Evolutionary conservation across 1,140 invertebrate species (phyloP).

Genomic region (Littorina saxatilis): DNA sequence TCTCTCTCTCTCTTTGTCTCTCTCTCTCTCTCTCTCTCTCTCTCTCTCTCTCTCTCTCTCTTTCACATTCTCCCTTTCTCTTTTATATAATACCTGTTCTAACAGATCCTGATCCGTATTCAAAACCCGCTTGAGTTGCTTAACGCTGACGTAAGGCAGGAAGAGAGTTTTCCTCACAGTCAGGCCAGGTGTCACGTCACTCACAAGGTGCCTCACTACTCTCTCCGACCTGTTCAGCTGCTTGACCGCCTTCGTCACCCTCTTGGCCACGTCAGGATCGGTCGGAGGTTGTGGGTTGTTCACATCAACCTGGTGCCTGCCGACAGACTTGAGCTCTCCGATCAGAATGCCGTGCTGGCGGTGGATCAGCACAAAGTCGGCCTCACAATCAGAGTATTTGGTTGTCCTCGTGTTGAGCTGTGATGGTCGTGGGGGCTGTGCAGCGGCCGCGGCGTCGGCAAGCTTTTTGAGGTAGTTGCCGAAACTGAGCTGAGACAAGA

Average conservation of each 20-base stretch:
- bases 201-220: too few species aligned
- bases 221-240: conserved; percentile 22
- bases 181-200: not conserved
- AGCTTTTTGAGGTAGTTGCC: conserved; percentile 7
- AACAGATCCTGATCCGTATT: not conserved
- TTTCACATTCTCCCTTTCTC: too few species aligned
- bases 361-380: conserved; percentile 2
- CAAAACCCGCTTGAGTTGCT: not conserved
- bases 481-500: conserved; percentile 4
- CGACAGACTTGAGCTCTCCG: conserved; percentile 1
- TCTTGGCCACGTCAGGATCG: conserved; percentile 1
- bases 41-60: too few species aligned
- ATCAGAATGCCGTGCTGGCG: conserved; percentile 11
- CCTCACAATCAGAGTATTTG: not conserved
- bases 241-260: conserved; percentile 8
- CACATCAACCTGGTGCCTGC: not conserved
- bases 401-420: not conserved
- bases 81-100: too few species aligned
- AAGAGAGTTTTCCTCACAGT: not conserved
- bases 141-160: not conserved
- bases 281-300: not conserved
- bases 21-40: too few species aligned
- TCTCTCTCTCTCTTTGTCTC: too few species aligned
- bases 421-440: not conserved
- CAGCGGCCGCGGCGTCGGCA: not conserved